phyloP scores from a whole-genome alignment of 2,113 vertebrate genomes.

The Pandion haliaetus region DNA sequence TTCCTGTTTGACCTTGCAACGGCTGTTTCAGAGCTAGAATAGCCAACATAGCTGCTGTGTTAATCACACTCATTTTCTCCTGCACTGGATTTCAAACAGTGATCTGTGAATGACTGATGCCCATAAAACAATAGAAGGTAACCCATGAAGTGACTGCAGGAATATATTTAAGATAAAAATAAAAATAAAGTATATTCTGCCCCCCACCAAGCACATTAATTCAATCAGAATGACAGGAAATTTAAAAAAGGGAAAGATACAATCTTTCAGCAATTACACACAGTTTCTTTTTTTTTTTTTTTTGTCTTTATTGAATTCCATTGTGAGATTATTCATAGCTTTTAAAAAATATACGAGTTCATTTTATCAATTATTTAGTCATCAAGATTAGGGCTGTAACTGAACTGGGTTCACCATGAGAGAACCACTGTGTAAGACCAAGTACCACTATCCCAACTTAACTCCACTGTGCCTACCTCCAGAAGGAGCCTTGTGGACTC shows the following conservation, averaged over 20 bases:
- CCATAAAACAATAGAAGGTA: not conserved
- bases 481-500: not conserved
- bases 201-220: not conserved
- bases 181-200: not conserved
- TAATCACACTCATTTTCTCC: conserved; percentile 42
- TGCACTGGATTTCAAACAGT: not conserved
- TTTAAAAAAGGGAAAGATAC: not conserved
- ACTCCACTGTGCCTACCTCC: not conserved
- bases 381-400: not conserved
- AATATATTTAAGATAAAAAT: not conserved
- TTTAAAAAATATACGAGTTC: not conserved
- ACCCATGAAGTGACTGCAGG: not conserved
- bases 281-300: not conserved
- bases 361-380: not conserved
- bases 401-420: not conserved
- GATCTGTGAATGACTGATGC: not conserved
- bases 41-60: not conserved
- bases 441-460: not conserved
- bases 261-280: not conserved
- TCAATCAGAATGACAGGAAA: not conserved
- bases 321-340: not conserved
- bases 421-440: not conserved
- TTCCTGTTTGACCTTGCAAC: not conserved
- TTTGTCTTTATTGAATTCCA: not conserved
- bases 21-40: not conserved